Base-by-base conservation (phyloP, 2,797 vertebrate species). In the Siniperca obscura region DNA sequence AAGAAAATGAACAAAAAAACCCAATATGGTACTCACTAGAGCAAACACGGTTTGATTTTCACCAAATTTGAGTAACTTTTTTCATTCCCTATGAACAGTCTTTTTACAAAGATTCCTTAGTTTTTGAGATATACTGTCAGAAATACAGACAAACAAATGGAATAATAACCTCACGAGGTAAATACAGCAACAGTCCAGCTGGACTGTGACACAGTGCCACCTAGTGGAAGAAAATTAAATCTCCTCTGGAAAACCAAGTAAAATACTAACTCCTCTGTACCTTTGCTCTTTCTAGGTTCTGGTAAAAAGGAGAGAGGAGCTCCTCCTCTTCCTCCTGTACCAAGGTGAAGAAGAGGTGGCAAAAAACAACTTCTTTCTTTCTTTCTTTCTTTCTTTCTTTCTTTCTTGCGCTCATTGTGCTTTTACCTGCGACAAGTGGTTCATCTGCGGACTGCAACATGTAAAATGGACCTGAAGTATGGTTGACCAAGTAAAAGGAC, bases 221-320 rank as follows among this genome's bases (percentile, higher is more conserved):
- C 82, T 81, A 7, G 69, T 90, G 86, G 83, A 74, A 7, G 40
- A 65, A 73, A 36, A 48, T 12, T 0, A 7, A 14, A 62, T 22
- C 4, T 68, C 11, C 36, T 71, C 1, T 14, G 4, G 30, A 40
- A 66, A 70, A 16, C 2, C 16, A 4, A 55, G 9, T 10, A 36
- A 83, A 25, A 46, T 6, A 22, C 19, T 38, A 69, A 82, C 69
- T 25, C 16, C 19, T 64, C 0, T 80, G 8, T 74, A 11, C 38
- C 5, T 70, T 30, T 86, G n/a, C 21, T 86, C 27, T 70, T 74
- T 85, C 3, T 72, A 96, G 96, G 95, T 70, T 78, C 94, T 80
- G 93, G 86, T 83, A 96, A 92, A 90, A 96, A 94, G 81, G 95
- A 95, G 74, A 89, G 96, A 87, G 96, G 96, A 27, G 95, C 94